A percentile compares a stretch with the other conserved stretches of the same genome.
Conservation (phyloP, 1,140 invertebrate genomes). For the Ostrea edulis region DNA sequence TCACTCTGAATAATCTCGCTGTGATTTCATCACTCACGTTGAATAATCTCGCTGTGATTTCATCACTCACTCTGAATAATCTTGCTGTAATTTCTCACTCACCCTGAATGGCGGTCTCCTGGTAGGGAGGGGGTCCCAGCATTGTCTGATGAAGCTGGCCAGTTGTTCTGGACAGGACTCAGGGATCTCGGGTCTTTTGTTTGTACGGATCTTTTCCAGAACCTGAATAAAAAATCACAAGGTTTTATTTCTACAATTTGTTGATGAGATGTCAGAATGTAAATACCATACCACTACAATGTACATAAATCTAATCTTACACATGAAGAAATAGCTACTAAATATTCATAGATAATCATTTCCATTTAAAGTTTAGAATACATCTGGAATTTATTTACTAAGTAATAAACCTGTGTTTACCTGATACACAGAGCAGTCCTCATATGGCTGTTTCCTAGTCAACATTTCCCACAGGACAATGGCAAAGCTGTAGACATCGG, state of each 20-base stretch:
- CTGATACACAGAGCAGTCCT: conserved; percentile 83
- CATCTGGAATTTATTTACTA: not conserved
- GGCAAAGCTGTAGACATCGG: conserved; percentile 98
- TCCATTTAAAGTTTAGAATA: not conserved
- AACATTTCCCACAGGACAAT: conserved; percentile 98
- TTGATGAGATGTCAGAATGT: not conserved
- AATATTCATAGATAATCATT: not conserved
- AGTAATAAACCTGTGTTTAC: conserved; percentile 54
- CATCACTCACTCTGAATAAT: too few species aligned
- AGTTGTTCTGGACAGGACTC: conserved; percentile 65
- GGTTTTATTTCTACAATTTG: not conserved
- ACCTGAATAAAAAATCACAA: conserved; percentile 60
- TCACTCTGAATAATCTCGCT: too few species aligned
- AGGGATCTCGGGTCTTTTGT: conserved; percentile 70
- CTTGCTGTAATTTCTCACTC: not conserved
- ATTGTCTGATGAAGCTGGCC: conserved; percentile 64
- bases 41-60: too few species aligned
- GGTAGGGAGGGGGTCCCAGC: conserved; percentile 72
- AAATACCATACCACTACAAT: not conserved
- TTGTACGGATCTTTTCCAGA: conserved; percentile 68
- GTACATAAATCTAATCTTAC: not conserved
- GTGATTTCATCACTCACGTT: too few species aligned
- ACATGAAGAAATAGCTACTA: not conserved
- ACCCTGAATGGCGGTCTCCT: conserved; percentile 74
- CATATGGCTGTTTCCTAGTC: conserved; percentile 96